Base-by-base conservation (phyloP, 1,140 invertebrate genomes). In the Chlorops oryzae region DNA sequence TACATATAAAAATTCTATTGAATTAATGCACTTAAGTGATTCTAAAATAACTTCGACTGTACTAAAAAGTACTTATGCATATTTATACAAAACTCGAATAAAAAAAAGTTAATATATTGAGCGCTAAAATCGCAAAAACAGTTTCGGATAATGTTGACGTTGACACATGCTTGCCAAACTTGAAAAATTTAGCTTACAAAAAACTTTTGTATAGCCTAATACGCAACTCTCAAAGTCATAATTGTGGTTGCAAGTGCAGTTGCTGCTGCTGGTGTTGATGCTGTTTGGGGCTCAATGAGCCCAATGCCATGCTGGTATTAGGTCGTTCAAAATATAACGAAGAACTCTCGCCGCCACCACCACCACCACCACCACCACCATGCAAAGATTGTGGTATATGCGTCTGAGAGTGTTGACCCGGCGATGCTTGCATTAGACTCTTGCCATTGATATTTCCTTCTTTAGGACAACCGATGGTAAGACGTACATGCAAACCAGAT, bases 401-500 rank as follows among this genome's bases (percentile, higher is more conserved):
- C 56, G 20, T 61, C 55, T 38, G 59, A 55, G 38, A 63, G 52
- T 40, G 12, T 24, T 49, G 66, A 22, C 7, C 65, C 47, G 15
- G 53, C 48, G 53, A 51, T 2, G 50, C 48, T 42, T 54, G 52
- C 10, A 49, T 44, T 5, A 49, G 38, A 22, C 47, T 55, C 5
- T 57, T 5, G 63, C 57, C 48, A 57, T 64, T 7, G 63, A 63
- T 21, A 38, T 24, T 54, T 77, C 77, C 77, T 68, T 82, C 81
- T 55, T 81, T 73, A 3, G 82, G 82, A 57, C 83, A 80, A 2
- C 87, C 86, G 56, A 96, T 90, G 23, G 91, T 95, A 25, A 98
- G 79, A 0, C 88, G 91, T 39, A 97, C 91, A 47, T 87, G 84
- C 50, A 90, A 83, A 13, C 93, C 94, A 2, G 92, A 95, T 61